Percentiles rank a stretch among this genome's conserved stretches.
phyloP scores from a whole-genome alignment of 2,113 vertebrate species.

The Myotis yumanensis region DNA sequence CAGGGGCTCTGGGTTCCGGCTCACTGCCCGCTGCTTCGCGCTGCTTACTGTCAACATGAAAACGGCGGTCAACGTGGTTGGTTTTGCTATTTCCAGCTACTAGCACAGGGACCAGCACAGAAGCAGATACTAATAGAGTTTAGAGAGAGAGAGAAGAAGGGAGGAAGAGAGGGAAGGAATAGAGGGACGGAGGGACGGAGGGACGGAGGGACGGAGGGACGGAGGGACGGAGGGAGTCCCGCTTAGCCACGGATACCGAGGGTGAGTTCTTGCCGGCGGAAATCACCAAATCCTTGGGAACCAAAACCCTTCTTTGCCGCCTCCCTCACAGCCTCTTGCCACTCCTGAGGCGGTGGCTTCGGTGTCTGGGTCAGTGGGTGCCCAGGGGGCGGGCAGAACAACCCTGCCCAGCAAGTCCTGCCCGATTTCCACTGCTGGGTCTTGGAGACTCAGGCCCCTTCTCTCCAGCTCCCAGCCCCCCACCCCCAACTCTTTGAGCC shows the following conservation, averaged over 20 bases:
- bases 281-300: too few species aligned
- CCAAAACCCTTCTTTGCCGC: not conserved
- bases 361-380: not conserved
- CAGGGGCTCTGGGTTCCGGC: not conserved
- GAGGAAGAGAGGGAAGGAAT: too few species aligned
- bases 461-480: not conserved
- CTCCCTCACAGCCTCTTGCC: not conserved
- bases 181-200: too few species aligned
- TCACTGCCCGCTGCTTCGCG: rapidly evolving
- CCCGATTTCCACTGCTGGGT: not conserved
- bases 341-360: not conserved
- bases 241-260: not conserved
- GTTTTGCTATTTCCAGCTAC: not conserved
- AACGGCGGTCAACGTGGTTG: rapidly evolving
- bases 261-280: not conserved
- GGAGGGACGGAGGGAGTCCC: not conserved
- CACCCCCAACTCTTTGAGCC: rapidly evolving
- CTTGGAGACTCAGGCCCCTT: not conserved
- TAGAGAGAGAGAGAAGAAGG: too few species aligned
- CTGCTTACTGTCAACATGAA: rapidly evolving
- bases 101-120: not conserved
- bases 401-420: not conserved
- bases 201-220: too few species aligned
- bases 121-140: too few species aligned
- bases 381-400: not conserved